Conservation (phyloP, 23 tunicate genomes). For the Clavelina lepadiformis region DNA sequence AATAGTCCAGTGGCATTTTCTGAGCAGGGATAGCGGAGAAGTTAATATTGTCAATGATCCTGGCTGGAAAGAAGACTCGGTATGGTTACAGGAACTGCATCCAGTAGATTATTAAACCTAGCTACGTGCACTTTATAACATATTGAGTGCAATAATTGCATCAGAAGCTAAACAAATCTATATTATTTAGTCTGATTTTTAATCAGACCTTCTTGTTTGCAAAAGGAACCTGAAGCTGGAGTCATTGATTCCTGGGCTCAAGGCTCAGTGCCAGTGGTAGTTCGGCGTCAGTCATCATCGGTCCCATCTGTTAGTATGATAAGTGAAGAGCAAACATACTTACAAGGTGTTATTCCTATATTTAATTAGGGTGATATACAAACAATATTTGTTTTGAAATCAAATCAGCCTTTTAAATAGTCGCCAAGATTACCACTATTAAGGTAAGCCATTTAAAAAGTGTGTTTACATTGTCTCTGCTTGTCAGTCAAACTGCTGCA, state of each 20-base stretch:
- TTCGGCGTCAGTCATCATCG: slow-evolving; percentile 62
- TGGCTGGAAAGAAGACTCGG: slow-evolving; percentile 93
- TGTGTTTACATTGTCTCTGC: too few relatives aligned
- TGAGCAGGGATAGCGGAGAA: slow-evolving; percentile 77
- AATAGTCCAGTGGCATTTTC: slow-evolving; percentile 84
- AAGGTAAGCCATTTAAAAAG: too few relatives aligned
- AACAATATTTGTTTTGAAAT: too few relatives aligned
- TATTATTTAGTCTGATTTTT: too few relatives aligned
- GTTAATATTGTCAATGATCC: slow-evolving; percentile 26
- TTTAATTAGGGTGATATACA: too few relatives aligned
- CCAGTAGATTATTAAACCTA: not conserved
- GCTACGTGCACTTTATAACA: not conserved
- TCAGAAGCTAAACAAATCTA: too few relatives aligned
- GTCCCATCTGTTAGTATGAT: slow-evolving; percentile 41
- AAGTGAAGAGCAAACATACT: slow-evolving; percentile 53
- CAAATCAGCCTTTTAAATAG: too few relatives aligned
- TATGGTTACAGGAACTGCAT: slow-evolving; percentile 17
- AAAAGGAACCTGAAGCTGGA: slow-evolving; percentile 87
- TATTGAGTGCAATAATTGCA: too few relatives aligned
- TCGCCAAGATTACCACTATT: too few relatives aligned
- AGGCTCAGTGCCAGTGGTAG: slow-evolving; percentile 93
- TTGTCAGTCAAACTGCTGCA: too few relatives aligned
- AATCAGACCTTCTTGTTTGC: not conserved
- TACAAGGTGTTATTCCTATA: too few relatives aligned
- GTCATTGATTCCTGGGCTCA: slow-evolving; percentile 95